Evolutionary conservation across 1,140 invertebrate genomes (phyloP).

Genomic region (Lamellibrachia luymesi): DNA sequence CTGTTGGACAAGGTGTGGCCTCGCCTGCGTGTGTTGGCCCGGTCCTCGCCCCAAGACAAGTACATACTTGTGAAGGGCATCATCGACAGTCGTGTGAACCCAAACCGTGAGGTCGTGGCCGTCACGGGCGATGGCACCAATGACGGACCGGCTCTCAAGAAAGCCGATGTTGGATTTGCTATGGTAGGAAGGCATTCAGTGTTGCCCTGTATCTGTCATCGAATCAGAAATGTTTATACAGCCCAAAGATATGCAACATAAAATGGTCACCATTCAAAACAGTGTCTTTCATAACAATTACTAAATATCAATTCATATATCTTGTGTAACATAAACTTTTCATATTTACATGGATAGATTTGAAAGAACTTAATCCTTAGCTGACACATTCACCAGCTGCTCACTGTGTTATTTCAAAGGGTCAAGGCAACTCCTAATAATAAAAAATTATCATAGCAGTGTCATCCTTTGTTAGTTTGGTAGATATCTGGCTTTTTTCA

Average conservation of each 20-base stretch:
- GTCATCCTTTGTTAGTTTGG: not conserved
- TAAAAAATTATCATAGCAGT: no score
- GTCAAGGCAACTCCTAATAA: no score
- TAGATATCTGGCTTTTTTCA: not conserved
- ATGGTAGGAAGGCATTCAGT: slow-evolving; percentile 75
- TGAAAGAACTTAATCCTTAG: no score
- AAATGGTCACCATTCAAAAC: not conserved
- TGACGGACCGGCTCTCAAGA: slow-evolving; percentile 96
- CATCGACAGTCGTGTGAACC: slow-evolving; percentile 84
- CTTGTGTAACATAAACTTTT: no score
- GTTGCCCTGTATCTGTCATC: no score
- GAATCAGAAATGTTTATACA: no score
- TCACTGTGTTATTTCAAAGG: no score
- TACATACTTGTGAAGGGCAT: slow-evolving; percentile 67
- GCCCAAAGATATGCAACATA: no score
- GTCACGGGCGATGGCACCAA: slow-evolving; percentile 99
- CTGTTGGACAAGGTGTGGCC: slow-evolving; percentile 98
- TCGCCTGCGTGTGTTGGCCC: slow-evolving; percentile 88
- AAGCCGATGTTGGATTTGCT: slow-evolving; percentile 98
- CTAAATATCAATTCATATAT: not conserved
- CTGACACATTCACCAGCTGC: no score
- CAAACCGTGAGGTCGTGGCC: slow-evolving; percentile 94
- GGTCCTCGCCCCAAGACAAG: slow-evolving; percentile 98
- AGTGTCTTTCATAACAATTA: not conserved
- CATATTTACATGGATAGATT: no score